These are phyloP conservation scores for Drosophila pandora DNA, from an alignment of 1,140 invertebrate species.

Conservation along the genomic window DNA sequence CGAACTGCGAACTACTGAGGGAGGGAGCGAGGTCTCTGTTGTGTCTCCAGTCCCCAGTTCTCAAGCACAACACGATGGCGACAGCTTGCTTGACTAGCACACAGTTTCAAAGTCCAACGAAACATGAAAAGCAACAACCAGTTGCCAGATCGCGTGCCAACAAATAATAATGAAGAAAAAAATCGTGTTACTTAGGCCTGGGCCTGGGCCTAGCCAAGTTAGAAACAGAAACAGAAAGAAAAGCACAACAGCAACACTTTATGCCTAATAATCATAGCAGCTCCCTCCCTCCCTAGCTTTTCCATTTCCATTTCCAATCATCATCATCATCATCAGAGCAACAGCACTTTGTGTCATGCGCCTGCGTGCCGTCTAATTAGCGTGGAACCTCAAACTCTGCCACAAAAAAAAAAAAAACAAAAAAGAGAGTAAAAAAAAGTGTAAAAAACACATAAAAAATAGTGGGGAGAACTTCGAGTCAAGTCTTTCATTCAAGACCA, in stretches of 20 bases:
- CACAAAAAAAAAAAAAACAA: neutral
- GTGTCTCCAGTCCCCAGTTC: too few relatives aligned
- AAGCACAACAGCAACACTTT: constrained; percentile 57
- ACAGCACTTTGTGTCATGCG: constrained; percentile 51
- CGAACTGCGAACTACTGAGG: too few relatives aligned
- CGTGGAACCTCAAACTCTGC: constrained; percentile 50
- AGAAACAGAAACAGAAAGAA: constrained; percentile 2
- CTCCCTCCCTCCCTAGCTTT: neutral
- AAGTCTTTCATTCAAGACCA: constrained; percentile 4
- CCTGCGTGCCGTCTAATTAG: constrained; percentile 71
- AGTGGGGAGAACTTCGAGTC: neutral
- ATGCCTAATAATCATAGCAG: constrained; percentile 66
- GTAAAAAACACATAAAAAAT: neutral
- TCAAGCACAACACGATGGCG: constrained; percentile 66
- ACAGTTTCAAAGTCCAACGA: constrained; percentile 59
- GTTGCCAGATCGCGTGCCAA: constrained; percentile 80
- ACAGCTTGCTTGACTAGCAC: constrained; percentile 74
- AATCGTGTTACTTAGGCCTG: constrained; percentile 75
- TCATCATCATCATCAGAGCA: neutral
- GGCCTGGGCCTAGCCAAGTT: constrained; percentile 40
- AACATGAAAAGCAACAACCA: constrained; percentile 12
- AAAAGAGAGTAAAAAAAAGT: neutral
- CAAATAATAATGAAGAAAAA: constrained; percentile 80
- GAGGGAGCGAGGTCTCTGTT: too few relatives aligned
- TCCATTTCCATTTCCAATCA: neutral